Evolutionary conservation across 2,113 vertebrate genomes (phyloP), one percentile per base, ranked within the genome.

Genomic region (Dipodomys spectabilis): DNA sequence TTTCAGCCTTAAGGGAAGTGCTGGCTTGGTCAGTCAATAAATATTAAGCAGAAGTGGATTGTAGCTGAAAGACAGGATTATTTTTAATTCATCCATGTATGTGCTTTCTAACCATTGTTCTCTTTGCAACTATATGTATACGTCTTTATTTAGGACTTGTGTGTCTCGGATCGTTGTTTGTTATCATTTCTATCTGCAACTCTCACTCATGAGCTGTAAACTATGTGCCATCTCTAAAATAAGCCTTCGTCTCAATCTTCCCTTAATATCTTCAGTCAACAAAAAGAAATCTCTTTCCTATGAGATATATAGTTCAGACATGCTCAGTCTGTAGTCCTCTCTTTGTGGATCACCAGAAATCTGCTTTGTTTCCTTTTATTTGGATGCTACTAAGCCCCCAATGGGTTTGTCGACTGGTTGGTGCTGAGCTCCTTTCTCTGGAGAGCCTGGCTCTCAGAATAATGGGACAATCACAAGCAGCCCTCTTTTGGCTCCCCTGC

Each of bases 401-500:
- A 0, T 57, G 65, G 65, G 88, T 23, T 32, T 75, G 44, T 71
- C 7, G 3, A 67, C 67, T 49, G 28, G 25, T 39, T 32, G 25
- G 9, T 57, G 64, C 67, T 73, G 64, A 60, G 45, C 28, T 81
- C 45, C 80, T 94, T 92, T 96, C 73, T 93, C 60, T 94, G 79
- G 71, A 30, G n/a, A 79, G 62, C 57, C 74, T 90, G 78, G 39
- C 9, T 85, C 45, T 95, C 86, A 53, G 53, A 95, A 92, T 89
- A 95, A 93, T 27, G 72, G 67, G 57, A 91, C 75, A 85, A 74
- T 81, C 64, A 81, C 78, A 77, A 45, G 45, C 74, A 92, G 83
- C 64, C 60, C 5, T 85, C 49, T 62, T 53, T 88, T 49, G 69
- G 20, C 44, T 86, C n/a, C 45, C 72, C 12, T n/a, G 39, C 64